A percentile compares a stretch with the other conserved stretches of the same genome.
phyloP scores from a whole-genome alignment of 2,888 invertebrate species.

The Leucoptera coffeella region DNA sequence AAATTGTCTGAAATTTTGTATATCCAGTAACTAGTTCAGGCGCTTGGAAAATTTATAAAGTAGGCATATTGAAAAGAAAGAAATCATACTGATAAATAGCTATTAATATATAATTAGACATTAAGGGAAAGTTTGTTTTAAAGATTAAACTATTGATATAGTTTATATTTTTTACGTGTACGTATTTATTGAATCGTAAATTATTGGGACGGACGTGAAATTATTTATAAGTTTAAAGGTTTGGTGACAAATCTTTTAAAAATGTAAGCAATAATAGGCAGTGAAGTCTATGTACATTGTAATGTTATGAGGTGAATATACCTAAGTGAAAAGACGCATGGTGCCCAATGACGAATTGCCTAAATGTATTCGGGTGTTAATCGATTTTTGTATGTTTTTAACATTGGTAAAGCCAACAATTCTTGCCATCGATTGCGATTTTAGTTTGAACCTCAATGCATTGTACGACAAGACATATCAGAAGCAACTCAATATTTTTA shows the following conservation, averaged over 20 bases:
- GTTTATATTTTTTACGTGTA: slow-evolving; percentile 55
- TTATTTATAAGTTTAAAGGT: slow-evolving; percentile 50
- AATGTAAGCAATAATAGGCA: slow-evolving; percentile 51
- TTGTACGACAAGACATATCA: slow-evolving; percentile 41
- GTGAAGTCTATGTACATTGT: slow-evolving; percentile 46
- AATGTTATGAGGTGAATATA: slow-evolving; percentile 32
- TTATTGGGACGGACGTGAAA: slow-evolving; percentile 51
- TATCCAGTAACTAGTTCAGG: slow-evolving; percentile 43
- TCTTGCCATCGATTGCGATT: slow-evolving; percentile 24
- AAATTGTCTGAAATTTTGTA: slow-evolving; percentile 22
- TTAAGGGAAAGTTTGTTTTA: slow-evolving; percentile 48
- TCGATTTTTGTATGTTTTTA: too few relatives aligned
- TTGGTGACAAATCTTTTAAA: slow-evolving; percentile 48
- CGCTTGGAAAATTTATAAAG: slow-evolving; percentile 51
- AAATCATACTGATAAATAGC: slow-evolving; percentile 48
- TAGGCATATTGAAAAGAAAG: slow-evolving; percentile 50
- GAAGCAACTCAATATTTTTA: slow-evolving; percentile 20
- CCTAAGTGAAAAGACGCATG: slow-evolving; percentile 23
- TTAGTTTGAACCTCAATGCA: slow-evolving; percentile 13
- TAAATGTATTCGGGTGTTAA: slow-evolving; percentile 36
- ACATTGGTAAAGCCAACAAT: slow-evolving; percentile 29
- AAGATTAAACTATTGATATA: slow-evolving; percentile 55
- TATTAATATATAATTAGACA: slow-evolving; percentile 51
- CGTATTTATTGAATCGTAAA: slow-evolving; percentile 54
- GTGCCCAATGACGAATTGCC: slow-evolving; percentile 42